These are phyloP conservation scores for Erpornis zantholeuca DNA, from an alignment of 2,113 vertebrate genomes.

Conservation along the genomic window DNA sequence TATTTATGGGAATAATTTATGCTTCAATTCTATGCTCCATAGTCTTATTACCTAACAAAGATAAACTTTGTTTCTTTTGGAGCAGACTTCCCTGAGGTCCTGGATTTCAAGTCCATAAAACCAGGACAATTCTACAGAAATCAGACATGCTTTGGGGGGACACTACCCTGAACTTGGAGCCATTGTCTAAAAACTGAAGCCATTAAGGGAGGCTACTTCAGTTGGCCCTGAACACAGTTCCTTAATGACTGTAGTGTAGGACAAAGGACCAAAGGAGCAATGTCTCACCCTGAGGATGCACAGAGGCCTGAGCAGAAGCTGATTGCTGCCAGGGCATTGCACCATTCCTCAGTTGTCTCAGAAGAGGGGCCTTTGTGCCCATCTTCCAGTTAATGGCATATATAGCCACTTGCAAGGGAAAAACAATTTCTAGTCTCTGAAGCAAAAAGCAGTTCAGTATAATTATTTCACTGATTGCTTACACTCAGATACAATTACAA, in stretches of 20 bases:
- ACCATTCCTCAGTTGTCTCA: neutral
- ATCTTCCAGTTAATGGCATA: neutral
- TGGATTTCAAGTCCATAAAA: neutral
- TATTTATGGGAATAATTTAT: neutral
- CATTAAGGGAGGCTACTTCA: neutral
- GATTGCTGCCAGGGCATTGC: neutral
- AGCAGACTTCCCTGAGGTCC: neutral
- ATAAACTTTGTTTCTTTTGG: neutral
- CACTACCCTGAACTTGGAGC: neutral
- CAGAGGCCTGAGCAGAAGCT: neutral
- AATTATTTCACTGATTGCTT: neutral
- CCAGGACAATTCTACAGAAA: neutral
- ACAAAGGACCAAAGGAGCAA: accelerated
- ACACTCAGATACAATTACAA: neutral
- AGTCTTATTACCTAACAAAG: neutral
- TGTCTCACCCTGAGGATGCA: neutral
- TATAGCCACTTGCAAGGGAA: neutral
- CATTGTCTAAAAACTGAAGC: neutral
- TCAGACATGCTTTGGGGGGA: neutral
- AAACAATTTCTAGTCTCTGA: neutral
- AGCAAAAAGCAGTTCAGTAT: neutral
- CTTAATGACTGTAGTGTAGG: neutral
- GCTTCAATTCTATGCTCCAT: neutral
- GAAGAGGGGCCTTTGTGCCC: neutral
- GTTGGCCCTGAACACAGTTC: neutral